Evolutionary conservation across 1,140 invertebrate species (phyloP).

Genomic region (Colletes latitarsis): DNA sequence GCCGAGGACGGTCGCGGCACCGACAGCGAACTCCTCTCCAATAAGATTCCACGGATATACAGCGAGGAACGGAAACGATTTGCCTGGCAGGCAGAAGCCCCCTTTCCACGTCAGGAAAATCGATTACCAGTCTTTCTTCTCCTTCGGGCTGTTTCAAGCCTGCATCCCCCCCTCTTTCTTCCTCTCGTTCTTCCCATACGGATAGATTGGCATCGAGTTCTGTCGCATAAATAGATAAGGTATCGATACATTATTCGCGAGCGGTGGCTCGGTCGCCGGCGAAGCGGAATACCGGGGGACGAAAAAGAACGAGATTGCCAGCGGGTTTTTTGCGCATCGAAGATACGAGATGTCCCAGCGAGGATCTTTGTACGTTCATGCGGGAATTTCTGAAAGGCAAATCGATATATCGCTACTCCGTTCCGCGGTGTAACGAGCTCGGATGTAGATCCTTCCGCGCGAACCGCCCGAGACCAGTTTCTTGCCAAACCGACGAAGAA

Average conservation of each 20-base stretch:
- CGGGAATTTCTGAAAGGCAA: conserved; percentile 5
- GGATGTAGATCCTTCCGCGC: not conserved
- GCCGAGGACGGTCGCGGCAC: conserved; percentile 12
- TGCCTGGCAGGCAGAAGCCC: conserved; percentile 59
- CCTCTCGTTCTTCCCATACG: not conserved
- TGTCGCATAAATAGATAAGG: conserved; percentile 73
- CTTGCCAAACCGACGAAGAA: too few relatives aligned
- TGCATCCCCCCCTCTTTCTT: conserved; percentile 1
- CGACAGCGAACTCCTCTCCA: conserved; percentile 53
- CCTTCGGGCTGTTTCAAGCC: conserved; percentile 53
- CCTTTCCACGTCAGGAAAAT: conserved; percentile 65
- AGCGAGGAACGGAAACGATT: conserved; percentile 63
- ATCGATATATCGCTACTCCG: conserved; percentile 10
- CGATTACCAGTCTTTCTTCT: conserved; percentile 66
- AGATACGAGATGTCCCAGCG: conserved; percentile 31
- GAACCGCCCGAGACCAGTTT: not conserved
- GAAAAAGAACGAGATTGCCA: conserved; percentile 50
- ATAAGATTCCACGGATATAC: conserved; percentile 62
- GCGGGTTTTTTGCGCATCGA: conserved; percentile 13
- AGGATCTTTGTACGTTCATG: not conserved
- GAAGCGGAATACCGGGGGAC: conserved; percentile 19
- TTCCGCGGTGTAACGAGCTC: not conserved
- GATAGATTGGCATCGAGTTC: conserved; percentile 69
- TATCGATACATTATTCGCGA: conserved; percentile 71
- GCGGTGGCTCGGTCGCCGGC: conserved; percentile 32